Conservation (phyloP, 2,797 vertebrate genomes). For the Gymnoscopelus braueri region DNA sequence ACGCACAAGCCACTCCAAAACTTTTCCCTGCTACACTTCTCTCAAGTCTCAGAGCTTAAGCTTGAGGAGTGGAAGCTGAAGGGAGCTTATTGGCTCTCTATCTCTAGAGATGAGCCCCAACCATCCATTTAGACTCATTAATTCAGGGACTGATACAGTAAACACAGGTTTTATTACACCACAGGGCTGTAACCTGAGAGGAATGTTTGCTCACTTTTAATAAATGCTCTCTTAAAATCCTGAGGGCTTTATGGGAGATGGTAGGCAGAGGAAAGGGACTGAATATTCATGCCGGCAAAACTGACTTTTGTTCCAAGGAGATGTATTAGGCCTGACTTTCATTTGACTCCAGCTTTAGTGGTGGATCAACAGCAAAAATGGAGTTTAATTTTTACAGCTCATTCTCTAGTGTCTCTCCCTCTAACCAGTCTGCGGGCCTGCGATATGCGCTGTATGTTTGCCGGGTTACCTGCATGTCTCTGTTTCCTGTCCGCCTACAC, state of each 20-base stretch:
- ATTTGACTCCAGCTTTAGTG: constrained; percentile 54
- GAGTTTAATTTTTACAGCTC: constrained; percentile 24
- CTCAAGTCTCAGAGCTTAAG: constrained; percentile 37
- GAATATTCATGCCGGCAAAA: constrained; percentile 55
- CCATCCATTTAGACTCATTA: constrained; percentile 66
- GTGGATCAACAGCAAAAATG: constrained; percentile 38
- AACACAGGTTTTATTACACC: constrained; percentile 69
- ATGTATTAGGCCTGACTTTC: constrained; percentile 45
- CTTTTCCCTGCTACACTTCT: background rate
- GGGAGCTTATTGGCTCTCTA: constrained; percentile 39
- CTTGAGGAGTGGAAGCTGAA: background rate
- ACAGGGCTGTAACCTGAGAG: constrained; percentile 53
- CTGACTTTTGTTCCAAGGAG: constrained; percentile 39
- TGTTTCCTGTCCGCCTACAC: too few species aligned
- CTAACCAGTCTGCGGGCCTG: too few species aligned
- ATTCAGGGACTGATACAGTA: constrained; percentile 60
- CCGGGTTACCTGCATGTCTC: too few species aligned
- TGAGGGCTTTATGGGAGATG: constrained; percentile 50
- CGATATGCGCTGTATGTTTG: too few species aligned
- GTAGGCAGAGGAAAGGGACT: constrained; percentile 32
- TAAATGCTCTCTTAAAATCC: constrained; percentile 61
- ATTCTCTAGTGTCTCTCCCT: background rate
- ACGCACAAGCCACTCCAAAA: background rate
- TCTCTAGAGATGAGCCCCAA: constrained; percentile 35
- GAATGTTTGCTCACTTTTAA: constrained; percentile 72